These are phyloP conservation scores for Leucosticte australis DNA, from an alignment of 2,113 vertebrate genomes.

Conservation along the genomic window DNA sequence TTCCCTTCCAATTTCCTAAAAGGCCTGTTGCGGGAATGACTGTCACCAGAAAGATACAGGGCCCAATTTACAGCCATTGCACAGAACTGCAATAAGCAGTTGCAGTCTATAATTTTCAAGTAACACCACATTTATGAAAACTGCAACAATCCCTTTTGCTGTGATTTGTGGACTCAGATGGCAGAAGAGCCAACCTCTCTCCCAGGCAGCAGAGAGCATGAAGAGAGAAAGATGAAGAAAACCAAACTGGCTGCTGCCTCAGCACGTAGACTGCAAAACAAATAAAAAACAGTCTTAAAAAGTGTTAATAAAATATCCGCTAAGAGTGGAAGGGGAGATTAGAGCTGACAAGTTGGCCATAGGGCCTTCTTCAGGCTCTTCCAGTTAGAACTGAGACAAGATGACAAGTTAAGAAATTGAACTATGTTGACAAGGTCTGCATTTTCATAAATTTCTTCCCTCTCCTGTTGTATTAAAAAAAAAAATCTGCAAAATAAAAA, in stretches of 20 bases:
- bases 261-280: slow-evolving; percentile 34
- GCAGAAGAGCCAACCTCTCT: slow-evolving; percentile 34
- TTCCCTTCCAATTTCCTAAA: slow-evolving; percentile 55
- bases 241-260: slow-evolving; percentile 53
- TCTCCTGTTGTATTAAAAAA: background rate
- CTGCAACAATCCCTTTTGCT: slow-evolving; percentile 16
- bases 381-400: slow-evolving; percentile 24
- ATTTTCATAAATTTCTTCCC: slow-evolving; percentile 2
- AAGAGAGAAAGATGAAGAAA: slow-evolving; percentile 13
- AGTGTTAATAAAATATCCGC: slow-evolving; percentile 48
- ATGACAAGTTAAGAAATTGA: slow-evolving; percentile 52
- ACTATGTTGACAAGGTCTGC: slow-evolving; percentile 11
- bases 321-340: slow-evolving; percentile 55
- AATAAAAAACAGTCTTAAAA: slow-evolving; percentile 32
- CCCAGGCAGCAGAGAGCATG: background rate
- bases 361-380: slow-evolving; percentile 58
- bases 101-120: slow-evolving; percentile 27
- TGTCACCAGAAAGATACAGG: slow-evolving; percentile 5
- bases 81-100: slow-evolving; percentile 21
- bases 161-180: slow-evolving; percentile 1
- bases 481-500: background rate
- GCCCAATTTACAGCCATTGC: background rate
- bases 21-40: slow-evolving; percentile 28
- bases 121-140: slow-evolving; percentile 31
- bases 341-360: slow-evolving; percentile 67